Evolutionary conservation across 2,888 invertebrate species (phyloP), one percentile per base, ranked within the genome.

Genomic region (Mechanitis mazaeus): DNA sequence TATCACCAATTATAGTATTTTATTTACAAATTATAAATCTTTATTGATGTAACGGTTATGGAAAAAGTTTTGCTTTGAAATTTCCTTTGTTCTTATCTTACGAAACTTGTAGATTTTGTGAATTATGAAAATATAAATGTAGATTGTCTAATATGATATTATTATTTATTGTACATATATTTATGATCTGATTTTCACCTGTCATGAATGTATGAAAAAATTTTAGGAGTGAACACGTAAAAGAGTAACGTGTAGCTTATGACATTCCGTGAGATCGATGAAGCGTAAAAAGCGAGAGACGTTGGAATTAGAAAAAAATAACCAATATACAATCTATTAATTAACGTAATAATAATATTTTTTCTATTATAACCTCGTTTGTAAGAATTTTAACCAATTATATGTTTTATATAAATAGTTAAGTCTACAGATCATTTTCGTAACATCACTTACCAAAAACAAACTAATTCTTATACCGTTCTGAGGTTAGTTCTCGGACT

Each of bases 251-350:
- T 71, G 72, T 71, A 79, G 79, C 64, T 76, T 79, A 76, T 80
- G 74, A 76, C 85, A 88, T 87, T 83, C 87, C 85, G 47, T 54
- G 66, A 54, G 70, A 61, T 76, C 77, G 81, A 83, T 87, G 79
- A 78, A 80, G 86, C 85, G 81, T 35, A 6, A 71, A 45, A 50
- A 9, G 35, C 31, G 56, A 33, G 42, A 47, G 12, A 7, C 50
- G 55, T 35, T 47, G 54, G 55, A 50, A 28, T 28, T 50, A 31
- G 28, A 31, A 31, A 50, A 20, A 50, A 50, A 50, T 31, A 47
- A 47, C n/a, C 20, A 20, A 50, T 50, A 31, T 31, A 50, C 31
- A 50, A 31, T 28, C 31, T 31, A 31, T 50, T 50, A 31, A 50
- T 50, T 31, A 50, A 31, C 20, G 20, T 20, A 20, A 1, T 31